Conservation (phyloP, 2,113 vertebrate species). For the Pterocles orientalis region DNA sequence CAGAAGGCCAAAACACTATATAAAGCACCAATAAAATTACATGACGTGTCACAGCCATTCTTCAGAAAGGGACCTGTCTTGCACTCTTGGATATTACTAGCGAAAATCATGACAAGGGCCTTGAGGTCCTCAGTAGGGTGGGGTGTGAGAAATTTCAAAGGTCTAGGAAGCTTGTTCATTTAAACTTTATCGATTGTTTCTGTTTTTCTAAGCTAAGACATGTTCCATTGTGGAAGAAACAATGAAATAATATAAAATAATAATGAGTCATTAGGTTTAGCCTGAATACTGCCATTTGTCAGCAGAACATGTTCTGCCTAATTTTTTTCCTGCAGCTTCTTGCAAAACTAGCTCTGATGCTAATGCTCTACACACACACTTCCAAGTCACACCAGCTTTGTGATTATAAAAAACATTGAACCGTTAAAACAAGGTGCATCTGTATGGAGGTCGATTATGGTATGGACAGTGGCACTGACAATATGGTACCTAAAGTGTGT, state of each 20-base stretch:
- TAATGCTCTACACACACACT: neutral
- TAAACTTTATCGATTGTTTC: neutral
- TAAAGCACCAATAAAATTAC: neutral
- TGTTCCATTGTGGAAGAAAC: neutral
- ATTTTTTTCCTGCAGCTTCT: neutral
- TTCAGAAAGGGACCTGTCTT: conserved; percentile 8
- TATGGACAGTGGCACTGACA: neutral
- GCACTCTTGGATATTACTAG: neutral
- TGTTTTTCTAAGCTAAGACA: conserved; percentile 19
- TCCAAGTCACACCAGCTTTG: neutral
- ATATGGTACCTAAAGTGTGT: neutral
- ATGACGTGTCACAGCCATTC: neutral
- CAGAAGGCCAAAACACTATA: neutral
- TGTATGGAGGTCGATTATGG: neutral
- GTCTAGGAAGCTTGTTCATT: neutral
- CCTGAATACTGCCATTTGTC: neutral
- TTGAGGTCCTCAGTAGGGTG: neutral
- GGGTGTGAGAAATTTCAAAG: neutral
- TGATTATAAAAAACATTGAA: neutral
- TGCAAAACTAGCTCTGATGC: neutral
- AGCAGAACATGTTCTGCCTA: neutral
- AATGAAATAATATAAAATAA: conserved; percentile 14
- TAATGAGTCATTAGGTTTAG: neutral
- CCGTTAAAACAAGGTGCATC: neutral
- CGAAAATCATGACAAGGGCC: neutral